A percentile compares a stretch with the other conserved stretches of the same genome.
These are phyloP conservation scores for Autographa gamma DNA, from an alignment of 2,888 invertebrate genomes.

Conservation along the genomic window DNA sequence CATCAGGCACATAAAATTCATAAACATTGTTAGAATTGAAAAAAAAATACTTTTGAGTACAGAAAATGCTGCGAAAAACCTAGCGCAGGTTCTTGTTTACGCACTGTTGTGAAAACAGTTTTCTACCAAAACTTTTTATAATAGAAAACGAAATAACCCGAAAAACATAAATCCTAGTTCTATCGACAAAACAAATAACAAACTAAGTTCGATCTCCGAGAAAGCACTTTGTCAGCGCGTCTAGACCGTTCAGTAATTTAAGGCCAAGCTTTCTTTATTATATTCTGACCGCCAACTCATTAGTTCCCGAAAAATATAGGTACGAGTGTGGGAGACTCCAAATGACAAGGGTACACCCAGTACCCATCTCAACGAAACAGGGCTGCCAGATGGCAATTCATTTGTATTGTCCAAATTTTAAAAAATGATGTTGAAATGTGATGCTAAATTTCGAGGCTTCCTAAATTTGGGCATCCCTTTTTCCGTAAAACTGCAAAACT, in stretches of 20 bases:
- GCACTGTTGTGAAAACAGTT: not conserved
- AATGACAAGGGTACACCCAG: constrained; percentile 56
- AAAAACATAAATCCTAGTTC: constrained; percentile 37
- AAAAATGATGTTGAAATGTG: constrained; percentile 31
- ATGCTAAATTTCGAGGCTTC: constrained; percentile 8
- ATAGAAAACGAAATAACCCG: constrained; percentile 2
- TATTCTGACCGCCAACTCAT: constrained; percentile 48
- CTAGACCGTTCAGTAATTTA: constrained; percentile 53
- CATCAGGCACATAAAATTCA: too few relatives aligned
- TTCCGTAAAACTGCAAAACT: constrained; percentile 20
- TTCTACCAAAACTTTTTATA: not conserved
- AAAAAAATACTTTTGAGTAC: too few relatives aligned
- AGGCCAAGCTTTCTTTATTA: constrained; percentile 47
- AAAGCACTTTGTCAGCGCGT: constrained; percentile 44
- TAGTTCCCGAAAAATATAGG: constrained; percentile 53
- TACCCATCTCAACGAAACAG: constrained; percentile 56
- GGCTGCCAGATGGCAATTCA: constrained; percentile 39
- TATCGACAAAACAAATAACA: constrained; percentile 19
- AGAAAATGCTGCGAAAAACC: too few relatives aligned
- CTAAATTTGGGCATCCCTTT: constrained; percentile 14
- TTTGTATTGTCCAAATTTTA: constrained; percentile 43
- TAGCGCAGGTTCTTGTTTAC: not conserved
- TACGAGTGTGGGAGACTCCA: constrained; percentile 46
- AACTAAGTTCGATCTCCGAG: constrained; percentile 42
- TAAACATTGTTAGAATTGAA: too few relatives aligned